Conservation (phyloP, 2,888 invertebrate species). For the Dermolepida albohirtum region DNA sequence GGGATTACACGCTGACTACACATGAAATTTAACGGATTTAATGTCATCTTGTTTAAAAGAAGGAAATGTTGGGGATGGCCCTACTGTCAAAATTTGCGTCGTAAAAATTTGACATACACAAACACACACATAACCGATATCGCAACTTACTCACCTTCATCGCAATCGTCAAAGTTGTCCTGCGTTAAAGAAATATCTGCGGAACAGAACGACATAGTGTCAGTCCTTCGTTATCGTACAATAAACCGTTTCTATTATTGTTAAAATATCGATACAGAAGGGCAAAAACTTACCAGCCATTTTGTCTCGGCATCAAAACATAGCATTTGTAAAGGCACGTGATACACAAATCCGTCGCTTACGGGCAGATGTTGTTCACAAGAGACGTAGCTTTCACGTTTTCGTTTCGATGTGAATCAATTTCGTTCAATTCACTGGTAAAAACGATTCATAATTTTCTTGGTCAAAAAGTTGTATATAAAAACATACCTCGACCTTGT, state of each 20-base stretch:
- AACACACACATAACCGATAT: slow-evolving; percentile 34
- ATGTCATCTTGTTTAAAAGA: background rate
- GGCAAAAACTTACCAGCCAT: slow-evolving; percentile 64
- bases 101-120: slow-evolving; percentile 31
- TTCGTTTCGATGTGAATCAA: slow-evolving; percentile 27
- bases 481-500: slow-evolving; percentile 45
- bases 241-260: slow-evolving; percentile 13
- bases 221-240: slow-evolving; percentile 32
- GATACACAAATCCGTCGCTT: slow-evolving; percentile 50
- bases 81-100: slow-evolving; percentile 41
- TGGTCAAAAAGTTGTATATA: slow-evolving; percentile 42
- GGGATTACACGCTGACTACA: no score
- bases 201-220: slow-evolving; percentile 49
- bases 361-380: slow-evolving; percentile 32
- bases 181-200: slow-evolving; percentile 62
- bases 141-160: slow-evolving; percentile 61
- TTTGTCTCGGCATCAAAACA: slow-evolving; percentile 64
- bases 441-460: slow-evolving; percentile 48
- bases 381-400: slow-evolving; percentile 31
- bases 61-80: slow-evolving; percentile 19
- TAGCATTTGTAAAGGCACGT: slow-evolving; percentile 63
- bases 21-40: background rate
- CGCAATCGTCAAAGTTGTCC: slow-evolving; percentile 60
- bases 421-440: slow-evolving; percentile 44
- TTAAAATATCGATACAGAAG: slow-evolving; percentile 34